Conservation (phyloP, 2,888 invertebrate species). For the Dermolepida albohirtum region DNA sequence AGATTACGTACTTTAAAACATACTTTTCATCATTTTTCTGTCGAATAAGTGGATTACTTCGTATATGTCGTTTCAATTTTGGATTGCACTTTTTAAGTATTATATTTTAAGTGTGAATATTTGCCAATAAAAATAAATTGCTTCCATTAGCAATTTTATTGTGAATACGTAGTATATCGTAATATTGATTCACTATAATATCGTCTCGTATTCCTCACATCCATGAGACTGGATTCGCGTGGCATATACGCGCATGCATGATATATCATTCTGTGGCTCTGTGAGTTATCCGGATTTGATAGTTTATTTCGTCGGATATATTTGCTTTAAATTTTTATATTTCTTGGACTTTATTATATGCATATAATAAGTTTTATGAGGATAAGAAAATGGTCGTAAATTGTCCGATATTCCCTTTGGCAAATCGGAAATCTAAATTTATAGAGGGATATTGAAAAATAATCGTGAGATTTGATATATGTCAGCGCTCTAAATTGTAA, state of each 20-base stretch:
- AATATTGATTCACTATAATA: conserved; percentile 22
- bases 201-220: conserved; percentile 1
- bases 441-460: conserved; percentile 3
- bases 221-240: neutral
- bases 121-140: conserved; percentile 14
- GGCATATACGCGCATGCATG: conserved; percentile 1
- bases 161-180: conserved; percentile 9
- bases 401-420: conserved; percentile 5
- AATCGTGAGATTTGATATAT: conserved; percentile 1
- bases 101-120: conserved; percentile 4
- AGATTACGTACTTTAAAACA: too few relatives aligned
- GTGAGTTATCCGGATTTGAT: conserved; percentile 16
- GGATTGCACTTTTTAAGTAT: neutral
- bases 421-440: conserved; percentile 18
- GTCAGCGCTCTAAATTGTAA: too few relatives aligned
- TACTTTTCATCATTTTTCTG: neutral
- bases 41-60: neutral
- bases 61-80: conserved; percentile 18
- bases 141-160: conserved; percentile 3
- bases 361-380: conserved; percentile 14
- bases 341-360: conserved; percentile 15
- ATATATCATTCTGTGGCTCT: conserved; percentile 5
- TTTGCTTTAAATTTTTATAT: conserved; percentile 23
- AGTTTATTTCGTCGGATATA: conserved; percentile 26
- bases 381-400: conserved; percentile 11